phyloP scores from a whole-genome alignment of 2,888 invertebrate genomes.

The Sericinus montela region DNA sequence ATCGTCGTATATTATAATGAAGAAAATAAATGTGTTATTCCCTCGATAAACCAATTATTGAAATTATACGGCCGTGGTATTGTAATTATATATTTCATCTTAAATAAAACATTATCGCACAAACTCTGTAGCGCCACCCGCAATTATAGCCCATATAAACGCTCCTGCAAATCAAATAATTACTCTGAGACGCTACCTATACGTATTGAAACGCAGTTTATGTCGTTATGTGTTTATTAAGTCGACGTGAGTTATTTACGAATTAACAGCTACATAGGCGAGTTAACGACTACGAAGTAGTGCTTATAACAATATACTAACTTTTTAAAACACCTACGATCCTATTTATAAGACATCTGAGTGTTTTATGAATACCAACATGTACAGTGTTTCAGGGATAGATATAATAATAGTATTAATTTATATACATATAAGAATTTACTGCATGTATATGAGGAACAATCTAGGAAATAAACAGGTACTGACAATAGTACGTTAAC shows the following conservation, averaged over 20 bases:
- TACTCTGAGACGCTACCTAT: conserved; percentile 51
- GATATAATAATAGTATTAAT: no score
- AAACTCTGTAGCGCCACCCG: conserved; percentile 26
- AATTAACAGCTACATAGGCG: background rate
- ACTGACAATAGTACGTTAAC: no score
- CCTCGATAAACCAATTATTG: conserved; percentile 1
- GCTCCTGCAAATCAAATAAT: conserved; percentile 60
- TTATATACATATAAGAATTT: no score
- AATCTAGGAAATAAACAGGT: no score
- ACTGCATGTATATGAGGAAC: no score
- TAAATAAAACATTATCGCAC: conserved; percentile 6
- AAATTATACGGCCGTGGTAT: conserved; percentile 4
- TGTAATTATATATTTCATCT: background rate
- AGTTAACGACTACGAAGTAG: background rate
- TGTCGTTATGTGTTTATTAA: conserved; percentile 72
- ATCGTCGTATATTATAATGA: no score
- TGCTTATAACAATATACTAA: background rate
- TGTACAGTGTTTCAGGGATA: no score
- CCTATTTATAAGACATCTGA: no score
- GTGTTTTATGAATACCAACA: no score
- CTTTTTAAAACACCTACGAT: no score
- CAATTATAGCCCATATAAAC: conserved; percentile 59
- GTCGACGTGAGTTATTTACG: conserved; percentile 61
- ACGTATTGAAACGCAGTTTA: conserved; percentile 67
- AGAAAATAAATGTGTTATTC: background rate